These are phyloP conservation scores for Magallana gigas DNA, from an alignment of 1,140 invertebrate genomes.

Conservation along the genomic window DNA sequence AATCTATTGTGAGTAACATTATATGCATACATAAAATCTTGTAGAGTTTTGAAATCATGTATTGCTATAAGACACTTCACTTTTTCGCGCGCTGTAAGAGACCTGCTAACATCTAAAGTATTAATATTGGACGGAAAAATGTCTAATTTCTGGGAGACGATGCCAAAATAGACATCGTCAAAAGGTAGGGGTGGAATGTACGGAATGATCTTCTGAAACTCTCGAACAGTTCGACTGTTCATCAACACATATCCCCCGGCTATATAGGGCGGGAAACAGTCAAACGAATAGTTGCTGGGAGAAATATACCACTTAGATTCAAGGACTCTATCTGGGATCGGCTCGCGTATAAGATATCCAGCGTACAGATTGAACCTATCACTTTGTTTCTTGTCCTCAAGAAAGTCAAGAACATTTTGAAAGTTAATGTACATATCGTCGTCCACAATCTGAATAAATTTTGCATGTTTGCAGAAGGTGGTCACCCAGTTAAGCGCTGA, in stretches of 20 bases:
- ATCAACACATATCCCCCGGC: conserved; percentile 50
- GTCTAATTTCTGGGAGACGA: conserved; percentile 47
- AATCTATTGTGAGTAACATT: conserved; percentile 16
- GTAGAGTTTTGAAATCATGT: not conserved
- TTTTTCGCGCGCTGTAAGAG: not conserved
- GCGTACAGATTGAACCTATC: not conserved
- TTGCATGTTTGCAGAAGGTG: conserved; percentile 51
- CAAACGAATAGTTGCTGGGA: conserved; percentile 44
- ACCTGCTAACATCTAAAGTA: not conserved
- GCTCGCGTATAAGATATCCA: conserved; percentile 16
- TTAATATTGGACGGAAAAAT: conserved; percentile 37
- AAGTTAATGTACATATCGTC: conserved; percentile 66
- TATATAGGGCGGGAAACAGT: conserved; percentile 53
- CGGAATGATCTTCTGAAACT: conserved; percentile 49
- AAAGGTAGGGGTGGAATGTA: conserved; percentile 45
- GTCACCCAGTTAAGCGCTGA: conserved; percentile 63
- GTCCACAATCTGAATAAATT: conserved; percentile 58
- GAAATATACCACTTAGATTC: conserved; percentile 52
- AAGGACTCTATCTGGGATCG: conserved; percentile 23
- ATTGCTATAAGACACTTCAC: conserved; percentile 15
- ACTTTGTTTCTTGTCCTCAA: not conserved
- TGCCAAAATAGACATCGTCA: conserved; percentile 53
- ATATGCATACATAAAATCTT: conserved; percentile 5
- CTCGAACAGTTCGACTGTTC: conserved; percentile 1
- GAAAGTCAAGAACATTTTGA: conserved; percentile 9